Evolutionary conservation across 2,797 vertebrate species (phyloP), one percentile per base, ranked within the genome.

Genomic region (Podarcis lilfordi): DNA sequence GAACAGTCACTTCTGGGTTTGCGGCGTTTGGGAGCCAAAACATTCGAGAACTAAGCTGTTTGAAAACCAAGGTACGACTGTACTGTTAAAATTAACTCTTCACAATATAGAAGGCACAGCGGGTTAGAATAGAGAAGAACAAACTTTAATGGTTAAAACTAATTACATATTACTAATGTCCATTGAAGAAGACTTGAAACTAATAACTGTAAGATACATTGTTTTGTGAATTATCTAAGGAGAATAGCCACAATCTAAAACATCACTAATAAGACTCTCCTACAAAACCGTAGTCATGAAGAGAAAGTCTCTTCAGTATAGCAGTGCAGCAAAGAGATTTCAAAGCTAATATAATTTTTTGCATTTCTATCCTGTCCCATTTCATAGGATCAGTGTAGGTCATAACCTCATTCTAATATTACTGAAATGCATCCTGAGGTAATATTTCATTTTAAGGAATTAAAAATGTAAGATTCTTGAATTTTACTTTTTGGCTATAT

Each of bases 381-480:
- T 84, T 55, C 82, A 77, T 66, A 83, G 43, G 80, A 11, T 77
- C 4, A 66, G 21, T 27, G 13, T 23, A 69, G 72, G 27, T n/a
- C 59, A 59, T 6, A 77, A n/a, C 3, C 37, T 76, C 50, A 40
- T 55, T 83, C 17, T 29, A 75, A 17, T 11, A 50, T 17, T 76
- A 68, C 40, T 50, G 13, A 81, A 81, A 75, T 43, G n/a, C 32
- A 76, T 29, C 9, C 75, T 68, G 21, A 10, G 11, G 17, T 89
- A 64, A 84, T 5, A 85, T 78, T 40, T 3, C 10, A 64, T 75
- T 78, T 88, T 69, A 93, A 78, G 69, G 82, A 87, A 94, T 93
- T 80, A 87, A 95, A 94, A 91, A 0, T 1, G n/a, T 86, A 8
- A 74, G 89, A 21, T 0, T 89, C 43, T 72, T 81, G 72, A 40